Evolutionary conservation across 1,140 invertebrate genomes (phyloP).

Genomic region (Trichoplusia ni): DNA sequence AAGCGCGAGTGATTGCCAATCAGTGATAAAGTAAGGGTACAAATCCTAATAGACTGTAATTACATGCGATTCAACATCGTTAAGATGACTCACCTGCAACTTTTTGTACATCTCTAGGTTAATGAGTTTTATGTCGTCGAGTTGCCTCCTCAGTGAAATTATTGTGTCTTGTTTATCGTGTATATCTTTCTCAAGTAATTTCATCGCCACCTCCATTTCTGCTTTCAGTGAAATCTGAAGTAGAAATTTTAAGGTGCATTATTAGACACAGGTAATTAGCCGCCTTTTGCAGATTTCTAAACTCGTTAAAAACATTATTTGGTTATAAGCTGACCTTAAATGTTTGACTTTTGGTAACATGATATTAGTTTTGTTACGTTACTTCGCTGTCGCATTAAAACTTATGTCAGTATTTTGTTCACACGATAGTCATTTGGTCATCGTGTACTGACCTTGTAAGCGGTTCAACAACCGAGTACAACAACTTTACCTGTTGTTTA

Average conservation of each 20-base stretch:
- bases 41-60: conserved; percentile 38
- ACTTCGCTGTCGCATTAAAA: neutral
- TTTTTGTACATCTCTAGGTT: conserved; percentile 99
- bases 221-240: conserved; percentile 93
- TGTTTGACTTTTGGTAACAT: no score
- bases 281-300: no score
- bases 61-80: conserved; percentile 8
- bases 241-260: conserved; percentile 32
- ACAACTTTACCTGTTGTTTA: no score
- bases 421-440: neutral
- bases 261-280: neutral
- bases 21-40: conserved; percentile 34
- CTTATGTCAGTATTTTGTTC: no score
- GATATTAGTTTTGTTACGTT: no score
- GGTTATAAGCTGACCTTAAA: no score
- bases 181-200: conserved; percentile 97
- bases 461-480: neutral
- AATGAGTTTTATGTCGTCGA: conserved; percentile 98
- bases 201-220: conserved; percentile 98
- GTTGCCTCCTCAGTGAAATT: conserved; percentile 92
- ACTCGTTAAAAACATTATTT: no score
- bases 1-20: conserved; percentile 30
- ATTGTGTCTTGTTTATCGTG: conserved; percentile 99
- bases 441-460: conserved; percentile 1
- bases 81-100: conserved; percentile 89